Conservation (phyloP, 1,140 invertebrate species). For the Doryteuthis pealeii region DNA sequence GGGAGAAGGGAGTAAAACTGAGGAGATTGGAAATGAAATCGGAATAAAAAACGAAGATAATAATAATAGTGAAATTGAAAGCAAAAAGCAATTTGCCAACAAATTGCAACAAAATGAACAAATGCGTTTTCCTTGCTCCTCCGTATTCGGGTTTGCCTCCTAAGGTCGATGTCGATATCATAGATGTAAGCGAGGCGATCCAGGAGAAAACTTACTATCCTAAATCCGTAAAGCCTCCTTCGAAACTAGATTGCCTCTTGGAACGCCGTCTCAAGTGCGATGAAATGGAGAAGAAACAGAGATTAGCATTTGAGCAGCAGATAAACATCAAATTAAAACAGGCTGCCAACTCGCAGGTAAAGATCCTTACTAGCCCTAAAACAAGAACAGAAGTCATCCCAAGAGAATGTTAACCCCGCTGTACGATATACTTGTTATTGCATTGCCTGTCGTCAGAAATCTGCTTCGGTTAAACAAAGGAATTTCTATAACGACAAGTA, state of each 20-base stretch:
- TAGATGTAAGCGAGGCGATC: conserved; percentile 82
- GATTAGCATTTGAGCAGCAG: conserved; percentile 49
- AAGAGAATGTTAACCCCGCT: conserved; percentile 11
- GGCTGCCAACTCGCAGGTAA: neutral
- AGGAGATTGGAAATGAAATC: no score
- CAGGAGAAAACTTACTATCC: conserved; percentile 78
- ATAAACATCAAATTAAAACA: conserved; percentile 50
- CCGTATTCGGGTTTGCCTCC: conserved; percentile 34
- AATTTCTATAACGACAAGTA: neutral
- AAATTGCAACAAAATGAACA: conserved; percentile 19
- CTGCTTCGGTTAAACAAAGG: neutral
- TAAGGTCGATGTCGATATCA: conserved; percentile 66
- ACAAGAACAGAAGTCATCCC: neutral
- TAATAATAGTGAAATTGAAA: conserved; percentile 17
- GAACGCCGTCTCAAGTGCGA: conserved; percentile 67
- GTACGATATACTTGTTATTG: conserved; percentile 26
- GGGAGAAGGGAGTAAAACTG: no score
- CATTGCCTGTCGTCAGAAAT: conserved; percentile 5
- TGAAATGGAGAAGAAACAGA: conserved; percentile 53
- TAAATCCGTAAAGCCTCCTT: conserved; percentile 79
- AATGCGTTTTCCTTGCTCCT: conserved; percentile 21
- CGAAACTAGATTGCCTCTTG: conserved; percentile 79
- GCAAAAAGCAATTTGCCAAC: conserved; percentile 21
- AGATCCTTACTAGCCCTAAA: neutral
- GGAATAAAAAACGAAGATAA: conserved; percentile 3